Evolutionary conservation across 2,113 vertebrate species (phyloP).

Genomic region (Microcebus ravelobensis): DNA sequence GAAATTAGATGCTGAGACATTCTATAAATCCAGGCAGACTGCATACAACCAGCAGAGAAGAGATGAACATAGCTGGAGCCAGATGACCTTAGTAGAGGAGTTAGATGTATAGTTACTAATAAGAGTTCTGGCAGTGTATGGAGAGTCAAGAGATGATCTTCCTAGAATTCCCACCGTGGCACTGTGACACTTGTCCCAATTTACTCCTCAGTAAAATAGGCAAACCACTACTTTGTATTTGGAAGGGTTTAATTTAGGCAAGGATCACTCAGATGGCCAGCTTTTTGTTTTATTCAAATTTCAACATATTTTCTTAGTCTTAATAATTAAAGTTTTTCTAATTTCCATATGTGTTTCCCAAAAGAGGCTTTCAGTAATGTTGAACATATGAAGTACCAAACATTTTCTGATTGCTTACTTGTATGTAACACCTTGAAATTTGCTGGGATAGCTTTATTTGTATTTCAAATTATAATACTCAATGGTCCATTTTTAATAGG

Average conservation of each 20-base stretch:
- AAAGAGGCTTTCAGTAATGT: not conserved
- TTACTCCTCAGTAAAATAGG: not conserved
- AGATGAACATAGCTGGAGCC: not conserved
- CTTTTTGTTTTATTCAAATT: conserved; percentile 30
- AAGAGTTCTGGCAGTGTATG: not conserved
- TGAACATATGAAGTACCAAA: not conserved
- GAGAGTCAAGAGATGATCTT: not conserved
- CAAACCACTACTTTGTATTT: not conserved
- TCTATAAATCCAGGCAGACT: not conserved
- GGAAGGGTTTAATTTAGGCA: not conserved
- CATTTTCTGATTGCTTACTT: not conserved
- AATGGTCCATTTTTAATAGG: not conserved
- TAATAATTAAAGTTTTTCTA: not conserved
- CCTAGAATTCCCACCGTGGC: not conserved
- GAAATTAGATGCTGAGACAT: not conserved
- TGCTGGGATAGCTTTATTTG: not conserved
- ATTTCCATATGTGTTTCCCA: not conserved
- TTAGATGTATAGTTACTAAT: not conserved
- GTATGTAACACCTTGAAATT: not conserved
- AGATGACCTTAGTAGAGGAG: not conserved
- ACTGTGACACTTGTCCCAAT: not conserved
- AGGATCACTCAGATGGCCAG: not conserved
- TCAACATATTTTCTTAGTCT: not conserved
- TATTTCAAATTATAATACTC: conserved; percentile 38
- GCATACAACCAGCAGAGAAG: not conserved